Base-by-base conservation (phyloP, 2,888 invertebrate genomes). In the Choristoneura rosaceana region DNA sequence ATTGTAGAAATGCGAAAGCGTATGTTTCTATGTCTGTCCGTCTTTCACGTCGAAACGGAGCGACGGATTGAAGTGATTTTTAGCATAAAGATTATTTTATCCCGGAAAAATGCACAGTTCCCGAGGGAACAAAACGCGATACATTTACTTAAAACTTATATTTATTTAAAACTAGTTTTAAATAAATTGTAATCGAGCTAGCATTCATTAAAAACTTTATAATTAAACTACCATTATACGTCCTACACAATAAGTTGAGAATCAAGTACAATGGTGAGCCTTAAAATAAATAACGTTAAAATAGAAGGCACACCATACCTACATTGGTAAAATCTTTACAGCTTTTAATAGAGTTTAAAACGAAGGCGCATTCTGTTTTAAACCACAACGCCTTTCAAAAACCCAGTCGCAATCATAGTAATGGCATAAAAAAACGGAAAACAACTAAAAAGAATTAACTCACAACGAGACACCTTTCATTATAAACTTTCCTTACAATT, bases 391-490 rank as follows among this genome's bases (percentile, higher is more conserved):
- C 15, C 59, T 45, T 38, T 45, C n/a, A 17, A 55, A 62, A 71
- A 67, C 58, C 67, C 67, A 67, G 67, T 71, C 60, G 71, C 62
- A 62, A 71, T 71, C 67, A 67, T 67, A 25, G 62, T 71, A 71
- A 71, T 71, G 58, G 55, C 62, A 47, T 10, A 10, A 71, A 71
- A 71, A 52, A 71, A 67, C 62, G 67, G 62, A 41, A 67, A 65
- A 67, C 47, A 47, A 38, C n/a, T 45, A 33, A 55, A 55, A 55
- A 3, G 25, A 4, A 25, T 25, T 25, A 55, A 55, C 25, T 55
- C 25, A 25, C 4, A 10, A 9, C 25, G 2, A 25, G 25, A 12
- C 10, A 4, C 25, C 9, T 4, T 25, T 25, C 12, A 55, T 25
- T 55, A 4, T 12, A 12, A 0, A 25, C 25, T 55, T 12, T 55